phyloP scores from a whole-genome alignment of 64 coral and sea anemone species.

The Acropora yongei region DNA sequence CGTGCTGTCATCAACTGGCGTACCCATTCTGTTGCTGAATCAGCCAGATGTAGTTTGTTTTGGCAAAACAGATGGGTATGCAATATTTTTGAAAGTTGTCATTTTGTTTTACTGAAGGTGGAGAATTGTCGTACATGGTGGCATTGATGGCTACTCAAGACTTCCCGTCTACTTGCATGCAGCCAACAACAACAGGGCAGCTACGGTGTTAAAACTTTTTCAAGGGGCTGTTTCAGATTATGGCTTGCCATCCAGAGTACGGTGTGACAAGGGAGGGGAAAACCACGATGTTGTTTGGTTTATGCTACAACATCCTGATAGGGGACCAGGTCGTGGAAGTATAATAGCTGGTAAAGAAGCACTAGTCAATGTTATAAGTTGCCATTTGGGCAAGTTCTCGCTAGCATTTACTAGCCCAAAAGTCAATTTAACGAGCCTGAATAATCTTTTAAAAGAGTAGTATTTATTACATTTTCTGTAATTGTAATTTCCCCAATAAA shows the following conservation, averaged over 20 bases:
- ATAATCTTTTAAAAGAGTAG: no score
- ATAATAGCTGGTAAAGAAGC: constrained; percentile 36
- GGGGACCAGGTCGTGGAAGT: constrained; percentile 47
- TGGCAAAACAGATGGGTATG: not conserved
- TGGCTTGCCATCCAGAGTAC: constrained; percentile 16
- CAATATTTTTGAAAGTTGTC: not conserved
- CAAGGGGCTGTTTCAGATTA: constrained; percentile 21
- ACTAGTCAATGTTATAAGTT: no score
- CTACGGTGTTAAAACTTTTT: constrained; percentile 2
- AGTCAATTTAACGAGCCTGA: no score
- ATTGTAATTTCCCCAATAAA: no score
- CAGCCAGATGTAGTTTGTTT: no score
- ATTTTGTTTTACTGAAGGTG: not conserved
- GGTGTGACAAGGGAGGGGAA: constrained; percentile 51
- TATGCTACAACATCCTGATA: constrained; percentile 36
- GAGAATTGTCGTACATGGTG: not conserved
- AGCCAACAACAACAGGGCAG: constrained; percentile 33
- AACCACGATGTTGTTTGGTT: constrained; percentile 15
- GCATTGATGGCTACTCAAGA: not conserved
- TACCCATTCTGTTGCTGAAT: no score
- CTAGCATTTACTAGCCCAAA: no score
- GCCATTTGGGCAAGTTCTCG: no score
- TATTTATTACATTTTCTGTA: no score
- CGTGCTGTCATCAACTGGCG: no score
- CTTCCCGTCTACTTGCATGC: not conserved